A percentile compares a stretch with the other conserved stretches of the same genome.
Evolutionary conservation across 2,797 vertebrate genomes (phyloP).

Genomic region (Sebastes wilsoni): DNA sequence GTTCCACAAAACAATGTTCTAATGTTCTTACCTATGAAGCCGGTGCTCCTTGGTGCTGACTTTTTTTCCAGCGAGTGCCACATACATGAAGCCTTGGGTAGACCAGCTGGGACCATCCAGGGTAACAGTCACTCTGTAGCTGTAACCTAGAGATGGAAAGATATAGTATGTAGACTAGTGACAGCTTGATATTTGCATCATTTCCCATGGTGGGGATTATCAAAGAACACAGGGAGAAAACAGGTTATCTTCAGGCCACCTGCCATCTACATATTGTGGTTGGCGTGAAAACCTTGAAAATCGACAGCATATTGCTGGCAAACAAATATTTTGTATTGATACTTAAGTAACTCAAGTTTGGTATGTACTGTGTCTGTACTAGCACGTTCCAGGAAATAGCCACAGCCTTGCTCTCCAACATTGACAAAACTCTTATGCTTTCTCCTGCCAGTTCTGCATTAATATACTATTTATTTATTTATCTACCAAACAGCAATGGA

Average conservation of each 20-base stretch:
- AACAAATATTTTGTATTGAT: background rate
- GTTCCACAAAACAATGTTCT: background rate
- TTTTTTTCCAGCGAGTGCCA: conserved; percentile 63
- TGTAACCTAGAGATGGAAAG: conserved; percentile 67
- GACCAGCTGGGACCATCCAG: conserved; percentile 61
- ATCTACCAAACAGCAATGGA: background rate
- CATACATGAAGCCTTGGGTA: conserved; percentile 65
- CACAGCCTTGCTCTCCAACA: too few species aligned
- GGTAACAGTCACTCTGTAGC: conserved; percentile 58
- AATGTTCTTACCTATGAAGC: conserved; percentile 69
- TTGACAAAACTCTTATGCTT: too few species aligned
- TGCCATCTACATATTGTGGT: background rate
- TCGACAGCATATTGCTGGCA: background rate
- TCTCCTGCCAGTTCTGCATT: too few species aligned
- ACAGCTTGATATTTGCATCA: background rate
- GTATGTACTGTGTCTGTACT: background rate
- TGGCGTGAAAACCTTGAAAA: background rate
- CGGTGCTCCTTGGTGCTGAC: conserved; percentile 60
- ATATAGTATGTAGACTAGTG: background rate
- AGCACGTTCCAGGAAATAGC: too few species aligned
- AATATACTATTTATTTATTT: background rate
- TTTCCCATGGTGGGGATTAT: background rate
- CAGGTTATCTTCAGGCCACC: background rate
- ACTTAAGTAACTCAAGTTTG: background rate
- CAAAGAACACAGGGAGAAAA: background rate